Percentiles rank a stretch among this genome's conserved stretches.
phyloP scores from a whole-genome alignment of 92 coral and sea anemone genomes.

The Zoanthus sociatus region DNA sequence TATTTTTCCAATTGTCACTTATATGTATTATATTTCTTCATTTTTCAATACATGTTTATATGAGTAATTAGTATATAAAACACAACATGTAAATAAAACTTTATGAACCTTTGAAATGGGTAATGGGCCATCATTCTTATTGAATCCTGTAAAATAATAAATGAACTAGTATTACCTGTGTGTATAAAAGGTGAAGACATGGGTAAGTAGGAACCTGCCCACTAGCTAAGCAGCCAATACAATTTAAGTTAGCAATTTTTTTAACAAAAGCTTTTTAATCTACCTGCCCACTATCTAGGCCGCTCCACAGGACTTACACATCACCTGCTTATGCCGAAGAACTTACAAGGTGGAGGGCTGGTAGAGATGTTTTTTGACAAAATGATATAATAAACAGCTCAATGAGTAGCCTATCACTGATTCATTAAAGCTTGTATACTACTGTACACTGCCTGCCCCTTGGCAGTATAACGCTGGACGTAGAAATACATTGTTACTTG shows the following conservation, averaged over 20 bases:
- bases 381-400: no score
- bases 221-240: background rate
- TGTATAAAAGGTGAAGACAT: no score
- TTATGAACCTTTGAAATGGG: no score
- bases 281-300: background rate
- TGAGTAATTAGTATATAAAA: no score
- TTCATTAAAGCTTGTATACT: conserved; percentile 45
- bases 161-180: no score
- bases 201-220: no score
- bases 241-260: background rate
- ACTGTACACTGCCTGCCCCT: conserved; percentile 23
- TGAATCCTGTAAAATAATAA: no score
- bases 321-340: background rate
- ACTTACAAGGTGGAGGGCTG: background rate
- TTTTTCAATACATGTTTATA: no score
- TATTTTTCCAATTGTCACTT: no score
- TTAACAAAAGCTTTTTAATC: background rate
- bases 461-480: conserved; percentile 40
- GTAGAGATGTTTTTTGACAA: background rate
- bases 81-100: no score
- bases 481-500: conserved; percentile 18
- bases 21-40: no score
- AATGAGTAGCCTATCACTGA: conserved; percentile 10
- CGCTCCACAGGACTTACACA: background rate
- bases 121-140: no score